Conservation (phyloP, 2,797 vertebrate species). For the Dermochelys coriacea region DNA sequence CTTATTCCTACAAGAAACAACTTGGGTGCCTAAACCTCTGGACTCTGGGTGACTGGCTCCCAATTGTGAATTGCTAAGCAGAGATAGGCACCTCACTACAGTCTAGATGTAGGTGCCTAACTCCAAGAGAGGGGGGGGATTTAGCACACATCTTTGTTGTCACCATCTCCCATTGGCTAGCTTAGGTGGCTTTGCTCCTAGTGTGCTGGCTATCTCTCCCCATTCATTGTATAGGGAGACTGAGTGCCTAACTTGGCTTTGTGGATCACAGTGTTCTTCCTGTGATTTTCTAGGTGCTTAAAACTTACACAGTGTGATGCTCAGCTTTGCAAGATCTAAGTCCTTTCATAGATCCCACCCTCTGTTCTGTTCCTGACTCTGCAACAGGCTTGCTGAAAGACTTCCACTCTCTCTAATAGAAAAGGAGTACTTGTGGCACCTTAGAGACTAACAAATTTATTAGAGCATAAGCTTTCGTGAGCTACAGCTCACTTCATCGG, state of each 20-base stretch:
- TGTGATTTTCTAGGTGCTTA: not conserved
- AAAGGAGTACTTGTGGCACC: too few species aligned
- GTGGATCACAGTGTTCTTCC: not conserved
- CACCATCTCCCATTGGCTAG: not conserved
- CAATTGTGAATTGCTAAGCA: not conserved
- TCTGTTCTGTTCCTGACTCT: not conserved
- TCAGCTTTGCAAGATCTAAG: not conserved
- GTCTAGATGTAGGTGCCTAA: not conserved
- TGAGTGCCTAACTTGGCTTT: not conserved
- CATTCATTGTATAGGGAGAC: not conserved
- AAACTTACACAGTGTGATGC: not conserved
- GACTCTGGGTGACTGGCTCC: not conserved
- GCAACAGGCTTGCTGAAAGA: not conserved
- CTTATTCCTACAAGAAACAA: not conserved
- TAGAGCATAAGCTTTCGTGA: too few species aligned
- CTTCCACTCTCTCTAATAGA: not conserved
- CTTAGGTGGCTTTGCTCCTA: not conserved
- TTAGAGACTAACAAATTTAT: too few species aligned
- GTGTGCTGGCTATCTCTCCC: not conserved
- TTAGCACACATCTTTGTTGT: not conserved
- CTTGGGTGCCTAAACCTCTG: not conserved
- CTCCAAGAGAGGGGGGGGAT: not conserved
- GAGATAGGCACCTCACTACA: not conserved
- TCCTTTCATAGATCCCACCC: not conserved
- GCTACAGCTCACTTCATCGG: too few species aligned